Conservation (phyloP, 2,797 vertebrate species). For the Cyclura pinguis region DNA sequence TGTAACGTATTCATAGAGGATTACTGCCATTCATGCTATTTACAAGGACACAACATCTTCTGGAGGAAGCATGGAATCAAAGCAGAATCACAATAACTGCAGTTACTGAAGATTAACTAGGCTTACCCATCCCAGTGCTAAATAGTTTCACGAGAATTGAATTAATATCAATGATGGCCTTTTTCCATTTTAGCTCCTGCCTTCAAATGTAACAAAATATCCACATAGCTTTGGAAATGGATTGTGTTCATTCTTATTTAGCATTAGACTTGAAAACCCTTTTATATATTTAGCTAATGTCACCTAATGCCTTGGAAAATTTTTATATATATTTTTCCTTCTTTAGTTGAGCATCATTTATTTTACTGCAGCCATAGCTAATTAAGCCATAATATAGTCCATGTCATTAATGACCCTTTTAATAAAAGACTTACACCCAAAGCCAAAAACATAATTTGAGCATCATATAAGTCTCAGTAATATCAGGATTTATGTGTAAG, state of each 20-base stretch:
- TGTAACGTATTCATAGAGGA: slow-evolving; percentile 45
- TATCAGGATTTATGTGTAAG: slow-evolving; percentile 23
- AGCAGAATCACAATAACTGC: background rate
- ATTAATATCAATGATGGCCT: background rate
- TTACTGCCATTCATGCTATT: slow-evolving; percentile 50
- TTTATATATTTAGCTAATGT: slow-evolving; percentile 31
- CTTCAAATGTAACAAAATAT: background rate
- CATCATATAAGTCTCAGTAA: slow-evolving; percentile 28
- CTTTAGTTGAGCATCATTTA: slow-evolving; percentile 61
- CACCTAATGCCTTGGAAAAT: slow-evolving; percentile 35
- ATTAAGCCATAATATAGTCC: slow-evolving; percentile 66
- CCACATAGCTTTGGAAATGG: background rate
- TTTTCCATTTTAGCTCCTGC: slow-evolving; percentile 2
- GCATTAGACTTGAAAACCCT: slow-evolving; percentile 19
- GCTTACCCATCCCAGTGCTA: background rate
- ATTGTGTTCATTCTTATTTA: slow-evolving; percentile 10
- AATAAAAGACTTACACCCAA: slow-evolving; percentile 39
- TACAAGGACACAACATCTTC: slow-evolving; percentile 47
- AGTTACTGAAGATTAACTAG: slow-evolving; percentile 34
- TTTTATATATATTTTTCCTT: slow-evolving; percentile 54
- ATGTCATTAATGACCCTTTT: slow-evolving; percentile 65
- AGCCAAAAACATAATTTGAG: slow-evolving; percentile 37
- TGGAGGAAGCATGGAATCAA: slow-evolving; percentile 25
- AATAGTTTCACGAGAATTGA: slow-evolving; percentile 14
- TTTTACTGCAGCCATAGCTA: slow-evolving; percentile 50